Conservation (phyloP, 2,797 vertebrate genomes). For the Bradypus variegatus region DNA sequence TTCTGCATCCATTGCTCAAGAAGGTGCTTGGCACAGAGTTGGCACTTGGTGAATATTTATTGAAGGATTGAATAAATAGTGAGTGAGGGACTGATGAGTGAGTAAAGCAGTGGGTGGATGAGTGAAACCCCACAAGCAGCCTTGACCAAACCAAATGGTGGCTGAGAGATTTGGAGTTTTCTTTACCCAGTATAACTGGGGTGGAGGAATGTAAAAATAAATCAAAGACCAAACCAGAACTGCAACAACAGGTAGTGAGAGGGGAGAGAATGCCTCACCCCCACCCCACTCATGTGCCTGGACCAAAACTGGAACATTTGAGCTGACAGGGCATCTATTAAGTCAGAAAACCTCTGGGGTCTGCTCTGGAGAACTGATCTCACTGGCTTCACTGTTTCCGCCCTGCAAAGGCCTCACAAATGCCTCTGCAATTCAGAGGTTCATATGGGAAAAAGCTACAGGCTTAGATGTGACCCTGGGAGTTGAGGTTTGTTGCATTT, state of each 20-base stretch:
- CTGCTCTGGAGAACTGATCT: background rate
- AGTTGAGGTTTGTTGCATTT: constrained; percentile 20
- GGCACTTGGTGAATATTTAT: background rate
- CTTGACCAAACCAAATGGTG: background rate
- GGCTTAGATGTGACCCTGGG: background rate
- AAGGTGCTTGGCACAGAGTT: background rate
- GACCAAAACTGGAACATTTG: background rate
- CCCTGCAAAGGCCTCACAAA: background rate
- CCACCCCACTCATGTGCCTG: background rate
- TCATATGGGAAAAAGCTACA: constrained; percentile 36
- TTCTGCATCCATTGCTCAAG: background rate
- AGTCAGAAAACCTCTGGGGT: background rate
- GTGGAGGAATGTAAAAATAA: background rate
- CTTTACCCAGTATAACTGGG: background rate
- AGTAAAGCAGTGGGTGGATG: background rate
- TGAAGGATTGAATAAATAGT: constrained; percentile 1
- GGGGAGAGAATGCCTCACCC: background rate
- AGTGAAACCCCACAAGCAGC: background rate
- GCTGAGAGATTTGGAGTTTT: background rate
- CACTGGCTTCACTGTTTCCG: background rate
- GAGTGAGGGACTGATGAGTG: background rate
- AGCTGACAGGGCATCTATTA: background rate
- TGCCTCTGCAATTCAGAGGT: background rate
- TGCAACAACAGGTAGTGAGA: background rate
- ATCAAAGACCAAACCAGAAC: background rate